Evolutionary conservation across 2,888 invertebrate genomes (phyloP).

Genomic region (Lasioglossum malachurum): DNA sequence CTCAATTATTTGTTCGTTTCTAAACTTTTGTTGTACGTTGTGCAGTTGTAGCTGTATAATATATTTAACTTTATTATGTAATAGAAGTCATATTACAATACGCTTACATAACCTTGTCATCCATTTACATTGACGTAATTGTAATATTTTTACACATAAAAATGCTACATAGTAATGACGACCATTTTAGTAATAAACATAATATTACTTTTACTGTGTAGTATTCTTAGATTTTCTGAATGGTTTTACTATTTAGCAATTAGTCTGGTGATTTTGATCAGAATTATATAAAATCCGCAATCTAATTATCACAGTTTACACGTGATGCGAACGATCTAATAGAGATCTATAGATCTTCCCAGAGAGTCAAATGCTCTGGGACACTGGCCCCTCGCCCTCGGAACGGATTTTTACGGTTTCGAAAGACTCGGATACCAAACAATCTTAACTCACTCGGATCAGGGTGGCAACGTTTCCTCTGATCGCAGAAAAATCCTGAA

Average conservation of each 20-base stretch:
- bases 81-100: not conserved
- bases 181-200: not conserved
- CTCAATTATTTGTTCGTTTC: not conserved
- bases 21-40: not conserved
- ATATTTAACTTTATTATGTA: not conserved
- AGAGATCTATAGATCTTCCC: not conserved
- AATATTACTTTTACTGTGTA: not conserved
- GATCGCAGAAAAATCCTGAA: constrained; percentile 2
- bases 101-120: not conserved
- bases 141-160: not conserved
- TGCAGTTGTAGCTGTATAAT: not conserved
- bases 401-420: not conserved
- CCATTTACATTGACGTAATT: not conserved
- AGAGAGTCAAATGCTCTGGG: not conserved
- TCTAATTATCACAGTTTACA: not conserved
- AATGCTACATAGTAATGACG: not conserved
- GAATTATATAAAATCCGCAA: not conserved
- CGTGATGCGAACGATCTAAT: not conserved
- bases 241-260: not conserved
- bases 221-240: not conserved
- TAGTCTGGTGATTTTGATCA: not conserved
- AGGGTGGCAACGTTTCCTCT: not conserved
- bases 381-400: not conserved
- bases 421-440: not conserved
- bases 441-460: not conserved